These are phyloP conservation scores for Alectura lathami DNA, from an alignment of 2,113 vertebrate genomes.

Conservation along the genomic window DNA sequence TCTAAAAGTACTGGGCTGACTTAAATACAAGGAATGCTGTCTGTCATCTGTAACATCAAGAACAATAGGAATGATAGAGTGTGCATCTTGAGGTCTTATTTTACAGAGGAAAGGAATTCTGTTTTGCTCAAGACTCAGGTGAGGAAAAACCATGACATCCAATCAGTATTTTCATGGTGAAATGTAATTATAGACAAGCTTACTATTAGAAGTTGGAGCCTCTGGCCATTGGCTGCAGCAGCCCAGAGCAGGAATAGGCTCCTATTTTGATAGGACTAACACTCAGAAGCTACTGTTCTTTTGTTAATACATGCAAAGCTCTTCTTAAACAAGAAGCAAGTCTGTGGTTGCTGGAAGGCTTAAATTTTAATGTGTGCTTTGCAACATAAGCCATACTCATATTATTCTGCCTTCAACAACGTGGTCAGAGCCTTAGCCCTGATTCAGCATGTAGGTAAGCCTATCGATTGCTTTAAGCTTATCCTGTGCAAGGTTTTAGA, in stretches of 20 bases:
- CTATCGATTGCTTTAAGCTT: not conserved
- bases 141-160: not conserved
- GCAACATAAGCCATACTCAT: not conserved
- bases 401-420: not conserved
- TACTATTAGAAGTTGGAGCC: not conserved
- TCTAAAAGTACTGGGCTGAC: not conserved
- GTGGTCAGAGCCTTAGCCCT: not conserved
- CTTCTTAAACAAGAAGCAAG: not conserved
- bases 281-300: not conserved
- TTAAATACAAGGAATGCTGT: not conserved
- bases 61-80: not conserved
- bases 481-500: not conserved
- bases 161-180: not conserved
- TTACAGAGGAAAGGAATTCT: not conserved
- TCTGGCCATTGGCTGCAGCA: not conserved
- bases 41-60: not conserved
- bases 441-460: not conserved
- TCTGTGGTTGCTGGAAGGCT: not conserved
- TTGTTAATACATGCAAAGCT: not conserved
- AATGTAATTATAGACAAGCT: not conserved
- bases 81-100: not conserved
- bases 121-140: not conserved
- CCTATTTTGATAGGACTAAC: not conserved
- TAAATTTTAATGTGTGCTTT: not conserved
- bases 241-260: not conserved